Evolutionary conservation across 2,797 vertebrate genomes (phyloP).

Genomic region (Bucorvus abyssinicus): DNA sequence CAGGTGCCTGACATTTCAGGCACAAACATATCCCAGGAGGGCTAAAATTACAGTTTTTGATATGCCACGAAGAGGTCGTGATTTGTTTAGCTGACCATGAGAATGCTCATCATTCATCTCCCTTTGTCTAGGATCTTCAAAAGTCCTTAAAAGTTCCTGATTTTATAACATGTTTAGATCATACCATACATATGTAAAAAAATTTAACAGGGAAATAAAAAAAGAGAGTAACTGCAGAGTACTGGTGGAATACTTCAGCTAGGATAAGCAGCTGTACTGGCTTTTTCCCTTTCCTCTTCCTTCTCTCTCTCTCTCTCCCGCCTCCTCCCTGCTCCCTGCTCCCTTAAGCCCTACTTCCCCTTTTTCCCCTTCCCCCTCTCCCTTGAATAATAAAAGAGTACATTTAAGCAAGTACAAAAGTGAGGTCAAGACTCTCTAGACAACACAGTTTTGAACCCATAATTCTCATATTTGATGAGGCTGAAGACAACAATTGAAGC

Average conservation of each 20-base stretch:
- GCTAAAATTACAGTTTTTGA: fast-evolving
- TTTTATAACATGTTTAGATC: background rate
- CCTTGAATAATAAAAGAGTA: background rate
- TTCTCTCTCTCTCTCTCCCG: background rate
- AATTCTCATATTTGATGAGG: background rate
- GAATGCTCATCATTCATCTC: background rate
- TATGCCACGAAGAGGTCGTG: background rate
- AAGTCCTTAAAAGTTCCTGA: background rate
- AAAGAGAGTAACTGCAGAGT: background rate
- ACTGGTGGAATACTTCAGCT: background rate
- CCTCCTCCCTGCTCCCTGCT: no score
- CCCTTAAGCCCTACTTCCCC: fast-evolving
- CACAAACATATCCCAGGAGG: background rate
- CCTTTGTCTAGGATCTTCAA: background rate
- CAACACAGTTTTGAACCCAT: background rate
- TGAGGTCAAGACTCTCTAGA: background rate
- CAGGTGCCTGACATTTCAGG: background rate
- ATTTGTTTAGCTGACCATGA: background rate
- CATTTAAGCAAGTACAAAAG: background rate
- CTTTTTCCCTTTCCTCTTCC: background rate
- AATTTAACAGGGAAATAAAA: background rate
- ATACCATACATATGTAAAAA: fast-evolving
- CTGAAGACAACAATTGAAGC: background rate
- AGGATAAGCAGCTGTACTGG: background rate
- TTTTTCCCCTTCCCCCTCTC: background rate